Conservation (phyloP, 2,888 invertebrate species). For the Nysson spinosus region DNA sequence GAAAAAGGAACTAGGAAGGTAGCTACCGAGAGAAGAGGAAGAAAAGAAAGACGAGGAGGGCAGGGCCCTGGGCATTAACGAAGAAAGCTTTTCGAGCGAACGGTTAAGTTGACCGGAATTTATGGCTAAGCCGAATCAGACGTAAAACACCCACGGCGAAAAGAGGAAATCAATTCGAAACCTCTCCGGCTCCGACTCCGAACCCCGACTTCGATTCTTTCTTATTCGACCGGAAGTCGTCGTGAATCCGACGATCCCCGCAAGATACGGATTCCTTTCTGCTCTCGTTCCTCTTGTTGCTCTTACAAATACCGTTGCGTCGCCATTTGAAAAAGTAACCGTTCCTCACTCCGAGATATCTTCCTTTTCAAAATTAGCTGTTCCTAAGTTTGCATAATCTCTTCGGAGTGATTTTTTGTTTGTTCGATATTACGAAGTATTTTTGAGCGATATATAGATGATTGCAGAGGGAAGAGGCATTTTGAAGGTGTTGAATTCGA, state of each 20-base stretch:
- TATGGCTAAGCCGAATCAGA: constrained; percentile 58
- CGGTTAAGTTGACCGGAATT: constrained; percentile 59
- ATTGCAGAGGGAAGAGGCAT: too few species aligned
- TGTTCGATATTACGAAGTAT: too few species aligned
- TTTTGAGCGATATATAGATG: too few species aligned
- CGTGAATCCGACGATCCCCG: constrained; percentile 44
- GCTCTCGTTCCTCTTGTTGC: not conserved
- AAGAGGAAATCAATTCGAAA: constrained; percentile 57
- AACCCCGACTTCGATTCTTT: constrained; percentile 35
- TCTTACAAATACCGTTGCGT: too few species aligned
- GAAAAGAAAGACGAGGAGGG: constrained; percentile 8
- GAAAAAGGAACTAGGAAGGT: constrained; percentile 22
- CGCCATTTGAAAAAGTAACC: too few species aligned
- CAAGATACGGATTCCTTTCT: constrained; percentile 11
- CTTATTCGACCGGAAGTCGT: constrained; percentile 47
- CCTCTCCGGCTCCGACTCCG: too few species aligned
- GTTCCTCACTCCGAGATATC: too few species aligned
- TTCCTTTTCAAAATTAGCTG: too few species aligned
- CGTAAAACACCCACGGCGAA: constrained; percentile 59
- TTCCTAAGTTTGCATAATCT: too few species aligned
- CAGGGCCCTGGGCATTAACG: constrained; percentile 53
- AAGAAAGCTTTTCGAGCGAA: constrained; percentile 61
- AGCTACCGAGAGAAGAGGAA: constrained; percentile 7
- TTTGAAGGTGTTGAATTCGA: constrained; percentile 10
- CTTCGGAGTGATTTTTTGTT: too few species aligned